Conservation (phyloP, 2,888 invertebrate species). For the Drosophila glabriapex region DNA sequence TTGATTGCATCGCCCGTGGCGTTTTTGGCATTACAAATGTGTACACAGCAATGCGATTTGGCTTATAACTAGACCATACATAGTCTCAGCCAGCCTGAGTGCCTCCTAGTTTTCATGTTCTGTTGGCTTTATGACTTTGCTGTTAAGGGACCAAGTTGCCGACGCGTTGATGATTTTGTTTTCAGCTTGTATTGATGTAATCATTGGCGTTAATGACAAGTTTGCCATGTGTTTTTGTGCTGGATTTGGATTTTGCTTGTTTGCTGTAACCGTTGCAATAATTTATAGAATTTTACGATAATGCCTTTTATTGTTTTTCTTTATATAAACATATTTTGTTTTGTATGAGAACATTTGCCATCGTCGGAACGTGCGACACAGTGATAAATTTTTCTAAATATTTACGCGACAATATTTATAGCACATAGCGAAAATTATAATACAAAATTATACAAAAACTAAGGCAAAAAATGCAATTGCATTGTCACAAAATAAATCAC, state of each 20-base stretch:
- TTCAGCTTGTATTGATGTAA: slow-evolving; percentile 47
- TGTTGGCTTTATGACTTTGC: slow-evolving; percentile 31
- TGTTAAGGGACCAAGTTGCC: slow-evolving; percentile 18
- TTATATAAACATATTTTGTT: slow-evolving; percentile 28
- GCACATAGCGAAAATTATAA: slow-evolving; percentile 46
- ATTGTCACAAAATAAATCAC: slow-evolving; percentile 10
- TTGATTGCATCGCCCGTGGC: slow-evolving; percentile 71
- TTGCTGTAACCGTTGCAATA: slow-evolving; percentile 42
- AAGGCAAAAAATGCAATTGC: slow-evolving; percentile 34
- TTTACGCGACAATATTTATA: slow-evolving; percentile 63
- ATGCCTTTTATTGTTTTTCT: slow-evolving; percentile 23
- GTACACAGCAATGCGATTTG: slow-evolving; percentile 55
- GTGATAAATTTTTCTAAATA: slow-evolving; percentile 44
- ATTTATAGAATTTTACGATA: slow-evolving; percentile 28
- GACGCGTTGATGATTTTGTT: slow-evolving; percentile 41
- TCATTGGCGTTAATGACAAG: slow-evolving; percentile 50
- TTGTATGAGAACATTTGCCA: slow-evolving; percentile 36
- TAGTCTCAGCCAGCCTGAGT: slow-evolving; percentile 42
- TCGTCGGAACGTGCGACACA: slow-evolving; percentile 61
- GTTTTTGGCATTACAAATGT: slow-evolving; percentile 55
- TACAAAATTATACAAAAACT: slow-evolving; percentile 52
- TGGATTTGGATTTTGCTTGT: background rate
- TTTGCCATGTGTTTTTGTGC: slow-evolving; percentile 4
- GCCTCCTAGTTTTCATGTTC: slow-evolving; percentile 37
- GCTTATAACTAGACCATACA: slow-evolving; percentile 50